Base-by-base conservation (phyloP, 2,113 vertebrate species). In the Atrichornis clamosus region DNA sequence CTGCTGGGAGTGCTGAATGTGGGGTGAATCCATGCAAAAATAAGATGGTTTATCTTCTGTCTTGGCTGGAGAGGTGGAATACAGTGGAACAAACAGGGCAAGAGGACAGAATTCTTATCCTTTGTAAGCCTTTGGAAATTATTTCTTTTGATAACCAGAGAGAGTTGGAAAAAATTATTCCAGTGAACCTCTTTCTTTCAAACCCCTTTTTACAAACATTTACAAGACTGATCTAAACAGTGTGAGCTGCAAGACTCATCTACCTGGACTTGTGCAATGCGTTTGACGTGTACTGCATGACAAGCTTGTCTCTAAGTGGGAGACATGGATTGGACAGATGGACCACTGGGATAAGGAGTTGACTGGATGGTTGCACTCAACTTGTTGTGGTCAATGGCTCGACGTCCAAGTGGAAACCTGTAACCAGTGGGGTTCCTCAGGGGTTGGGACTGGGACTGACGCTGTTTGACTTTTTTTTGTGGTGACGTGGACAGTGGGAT, bases 331-430 rank as follows among this genome's bases (percentile, higher is more conserved):
- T 67, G 46, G 39, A 52, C 23, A 89, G 33, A 37, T 17, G 44
- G 37, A 49, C 21, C 28, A 32, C 23, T 63, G 1, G 1, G 35
- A 30, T 23, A 46, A 39, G 28, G 64, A 52, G 21, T 2, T 52
- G 60, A 13, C 37, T 33, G 44, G 8, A 19, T 39, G 35, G 28
- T 1, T 60, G 52, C 22, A 30, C 58, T 46, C 33, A 28, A 37
- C n/a, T 4, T 37, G 17, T 16, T 0, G 0, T 37, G 59, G 32
- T 22, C 52, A 27, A 3, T 72, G 35, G 35, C 26, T 72, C 1
- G 0, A 32, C 49, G 42, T 49, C 49, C 24, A 19, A 33, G 32
- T 28, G 52, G 50, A 50, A 44, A 44, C 9, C 26, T 58, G 32
- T 5, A 42, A 15, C 1, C 0, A 73, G 18, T 50, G 32, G 18